These are phyloP conservation scores for Bufotes viridis DNA, from an alignment of 2,797 vertebrate genomes.

Conservation along the genomic window DNA sequence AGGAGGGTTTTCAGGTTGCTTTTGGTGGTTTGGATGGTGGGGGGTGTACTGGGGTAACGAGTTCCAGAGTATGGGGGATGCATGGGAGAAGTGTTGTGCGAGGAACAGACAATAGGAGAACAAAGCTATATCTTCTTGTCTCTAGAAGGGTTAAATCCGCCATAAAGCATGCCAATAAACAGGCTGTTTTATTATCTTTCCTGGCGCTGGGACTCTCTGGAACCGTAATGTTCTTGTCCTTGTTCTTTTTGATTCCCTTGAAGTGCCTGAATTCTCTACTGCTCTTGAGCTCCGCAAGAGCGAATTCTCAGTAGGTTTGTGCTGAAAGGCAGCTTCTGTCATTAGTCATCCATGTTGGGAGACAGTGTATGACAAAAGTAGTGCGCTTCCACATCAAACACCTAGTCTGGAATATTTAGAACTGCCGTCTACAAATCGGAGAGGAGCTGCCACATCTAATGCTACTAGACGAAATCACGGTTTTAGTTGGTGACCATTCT, in stretches of 20 bases:
- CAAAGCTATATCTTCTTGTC: neutral
- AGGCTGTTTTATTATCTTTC: conserved; percentile 2
- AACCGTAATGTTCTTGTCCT: conserved; percentile 23
- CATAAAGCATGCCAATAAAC: neutral
- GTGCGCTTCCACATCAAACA: conserved; percentile 11
- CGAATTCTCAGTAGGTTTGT: conserved; percentile 38
- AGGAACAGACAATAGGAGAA: too few relatives aligned
- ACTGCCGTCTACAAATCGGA: conserved; percentile 8
- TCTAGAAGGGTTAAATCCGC: neutral
- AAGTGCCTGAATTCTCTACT: conserved; percentile 34
- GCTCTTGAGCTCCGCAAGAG: conserved; percentile 24
- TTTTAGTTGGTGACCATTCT: neutral
- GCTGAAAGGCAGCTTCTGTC: conserved; percentile 44
- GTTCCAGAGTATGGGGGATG: too few relatives aligned
- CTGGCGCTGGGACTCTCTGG: neutral
- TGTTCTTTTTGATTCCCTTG: conserved; percentile 31
- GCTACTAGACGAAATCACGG: neutral
- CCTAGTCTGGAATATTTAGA: conserved; percentile 22
- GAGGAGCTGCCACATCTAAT: neutral
- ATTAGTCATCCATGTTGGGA: conserved; percentile 32
- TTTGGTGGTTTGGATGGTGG: too few relatives aligned
- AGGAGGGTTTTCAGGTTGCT: too few relatives aligned
- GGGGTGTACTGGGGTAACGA: too few relatives aligned
- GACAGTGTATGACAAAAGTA: conserved; percentile 28
- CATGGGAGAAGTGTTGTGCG: too few relatives aligned